Percentiles rank a stretch among this genome's conserved stretches.
These are phyloP conservation scores for Bactericera cockerelli DNA, from an alignment of 1,140 invertebrate genomes.

Conservation along the genomic window DNA sequence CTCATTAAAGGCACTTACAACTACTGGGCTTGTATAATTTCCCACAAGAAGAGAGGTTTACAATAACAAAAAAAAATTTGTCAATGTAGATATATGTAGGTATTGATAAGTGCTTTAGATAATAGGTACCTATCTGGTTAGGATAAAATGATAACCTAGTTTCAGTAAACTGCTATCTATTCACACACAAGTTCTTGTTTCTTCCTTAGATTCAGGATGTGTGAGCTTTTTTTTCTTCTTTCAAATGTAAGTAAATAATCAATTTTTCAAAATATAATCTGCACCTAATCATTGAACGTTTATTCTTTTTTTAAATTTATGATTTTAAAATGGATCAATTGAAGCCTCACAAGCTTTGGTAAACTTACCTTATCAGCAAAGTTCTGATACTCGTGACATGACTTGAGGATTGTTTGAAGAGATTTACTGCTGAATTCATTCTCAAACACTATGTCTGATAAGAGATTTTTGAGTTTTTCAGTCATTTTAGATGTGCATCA, in stretches of 20 bases:
- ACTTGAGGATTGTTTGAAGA: slow-evolving; percentile 1
- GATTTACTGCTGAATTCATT: background rate
- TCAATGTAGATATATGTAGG: no score
- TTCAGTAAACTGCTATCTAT: no score
- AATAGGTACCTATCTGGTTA: no score
- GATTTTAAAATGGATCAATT: background rate
- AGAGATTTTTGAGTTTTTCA: background rate
- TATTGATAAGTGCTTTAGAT: no score
- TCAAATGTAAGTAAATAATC: background rate
- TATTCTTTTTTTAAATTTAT: background rate
- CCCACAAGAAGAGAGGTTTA: background rate
- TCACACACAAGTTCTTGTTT: no score
- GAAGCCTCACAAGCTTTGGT: background rate
- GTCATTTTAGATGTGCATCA: background rate
- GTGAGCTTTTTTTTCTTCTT: background rate
- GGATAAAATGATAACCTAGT: no score
- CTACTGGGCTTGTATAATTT: background rate
- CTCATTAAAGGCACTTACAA: background rate
- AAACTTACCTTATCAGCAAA: background rate
- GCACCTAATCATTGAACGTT: background rate
- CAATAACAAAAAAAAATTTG: background rate
- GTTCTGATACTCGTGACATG: background rate
- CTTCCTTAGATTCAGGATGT: no score
- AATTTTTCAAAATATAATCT: background rate
- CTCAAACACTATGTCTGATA: background rate